Evolutionary conservation across 2,797 vertebrate species (phyloP).

Genomic region (Sciurus carolinensis): DNA sequence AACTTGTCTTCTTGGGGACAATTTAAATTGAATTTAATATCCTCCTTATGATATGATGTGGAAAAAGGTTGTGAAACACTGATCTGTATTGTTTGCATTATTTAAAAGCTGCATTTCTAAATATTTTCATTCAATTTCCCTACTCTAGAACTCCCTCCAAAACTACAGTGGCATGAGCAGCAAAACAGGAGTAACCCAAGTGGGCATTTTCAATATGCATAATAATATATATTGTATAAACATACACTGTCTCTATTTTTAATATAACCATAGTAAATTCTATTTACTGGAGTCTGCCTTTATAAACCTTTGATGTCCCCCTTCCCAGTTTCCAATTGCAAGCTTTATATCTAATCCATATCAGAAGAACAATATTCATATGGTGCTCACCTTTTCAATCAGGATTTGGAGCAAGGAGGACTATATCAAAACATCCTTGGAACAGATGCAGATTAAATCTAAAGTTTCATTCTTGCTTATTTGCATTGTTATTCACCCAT

Average conservation of each 20-base stretch:
- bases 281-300: not conserved
- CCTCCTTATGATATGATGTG: not conserved
- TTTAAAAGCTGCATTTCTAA: conserved; percentile 57
- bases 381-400: conserved; percentile 22
- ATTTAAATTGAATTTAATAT: conserved; percentile 49
- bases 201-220: not conserved
- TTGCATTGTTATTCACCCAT: conserved; percentile 4
- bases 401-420: conserved; percentile 36
- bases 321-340: conserved; percentile 25
- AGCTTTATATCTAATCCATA: conserved; percentile 35
- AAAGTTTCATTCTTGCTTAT: conserved; percentile 48
- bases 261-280: conserved; percentile 30
- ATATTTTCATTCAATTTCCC: not conserved
- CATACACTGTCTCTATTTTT: not conserved
- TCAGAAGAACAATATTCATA: conserved; percentile 50
- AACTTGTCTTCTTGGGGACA: conserved; percentile 11
- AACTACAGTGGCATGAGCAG: not conserved
- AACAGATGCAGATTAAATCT: conserved; percentile 40
- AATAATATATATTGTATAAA: not conserved
- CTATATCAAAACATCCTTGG: conserved; percentile 27
- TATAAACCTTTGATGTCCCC: not conserved
- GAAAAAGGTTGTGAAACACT: conserved; percentile 36
- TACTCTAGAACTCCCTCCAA: not conserved
- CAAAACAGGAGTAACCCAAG: conserved; percentile 31
- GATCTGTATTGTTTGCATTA: not conserved